Evolutionary conservation across 2,113 vertebrate genomes (phyloP), one percentile per base, ranked within the genome.

Genomic region (Lethenteron reissneri): DNA sequence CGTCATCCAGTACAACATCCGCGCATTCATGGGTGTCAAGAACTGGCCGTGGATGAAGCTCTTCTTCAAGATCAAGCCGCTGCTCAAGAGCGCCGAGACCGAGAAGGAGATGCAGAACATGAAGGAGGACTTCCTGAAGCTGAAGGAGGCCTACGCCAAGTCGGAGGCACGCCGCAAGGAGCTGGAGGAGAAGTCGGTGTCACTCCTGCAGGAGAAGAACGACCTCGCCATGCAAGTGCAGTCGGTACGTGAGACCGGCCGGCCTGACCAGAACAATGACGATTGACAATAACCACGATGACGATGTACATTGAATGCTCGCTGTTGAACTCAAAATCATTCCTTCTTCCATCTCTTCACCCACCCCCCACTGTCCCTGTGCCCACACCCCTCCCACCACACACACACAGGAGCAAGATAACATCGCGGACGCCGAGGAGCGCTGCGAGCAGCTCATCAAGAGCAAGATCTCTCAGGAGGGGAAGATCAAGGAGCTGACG

Each of bases 391-490:
- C 8, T 68, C 64, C 64, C 41, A 41, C 41, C 41, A 41, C 41
- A 41, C 41, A 41, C 41, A 41, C n/a, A 68, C 71, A 96, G 90
- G 91, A 96, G 76, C 88, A 95, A 75, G 91, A 96, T 75, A 96
- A 89, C 78, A 82, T 96, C 70, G 86, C 86, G 1, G 88, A 94
- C 71, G 87, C 90, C 0, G 89, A 90, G 76, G 89, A 95, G 2
- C 87, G 87, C 74, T 95, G 89, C 4, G 87, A 95, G 74, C 79
- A 87, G 77, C 85, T 96, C 70, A 96, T 94, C 80, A 94, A 92
- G 77, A 81, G 87, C 71, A 95, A 95, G 79, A 88, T 94, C 75
- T 87, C 88, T 76, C 81, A 92, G 69, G 91, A 96, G 76, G 85
- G 87, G 8, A 91, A 88, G 79, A 82, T 85, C 70, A 95, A 94